A percentile compares a stretch with the other conserved stretches of the same genome.
phyloP scores from a whole-genome alignment of 2,797 vertebrate species.

The Scomberomorus guttatus region DNA sequence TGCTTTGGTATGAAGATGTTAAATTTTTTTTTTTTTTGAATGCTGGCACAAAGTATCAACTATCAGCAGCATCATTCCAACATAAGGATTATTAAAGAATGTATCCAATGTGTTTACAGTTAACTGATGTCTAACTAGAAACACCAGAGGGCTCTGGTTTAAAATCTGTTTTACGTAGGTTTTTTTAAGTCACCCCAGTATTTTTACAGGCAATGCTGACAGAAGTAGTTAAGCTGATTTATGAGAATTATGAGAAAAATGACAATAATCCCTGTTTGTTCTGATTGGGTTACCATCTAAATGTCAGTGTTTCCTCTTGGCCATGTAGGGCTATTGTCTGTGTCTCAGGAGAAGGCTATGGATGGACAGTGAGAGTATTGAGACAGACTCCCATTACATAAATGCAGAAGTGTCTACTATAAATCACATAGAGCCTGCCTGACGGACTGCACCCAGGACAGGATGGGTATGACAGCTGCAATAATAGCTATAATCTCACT shows the following conservation, averaged over 20 bases:
- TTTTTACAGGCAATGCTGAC: background rate
- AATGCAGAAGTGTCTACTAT: slow-evolving; percentile 35
- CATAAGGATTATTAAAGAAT: too few relatives aligned
- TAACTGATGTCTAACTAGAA: background rate
- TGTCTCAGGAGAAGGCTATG: slow-evolving; percentile 29
- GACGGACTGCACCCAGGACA: slow-evolving; percentile 9
- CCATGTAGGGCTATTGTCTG: slow-evolving; percentile 64
- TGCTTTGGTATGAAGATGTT: too few relatives aligned
- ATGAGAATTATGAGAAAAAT: slow-evolving; percentile 17
- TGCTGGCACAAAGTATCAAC: too few relatives aligned
- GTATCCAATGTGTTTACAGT: background rate
- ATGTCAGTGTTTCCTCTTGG: slow-evolving; percentile 58
- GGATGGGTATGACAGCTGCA: background rate
- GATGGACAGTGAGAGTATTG: slow-evolving; percentile 4
- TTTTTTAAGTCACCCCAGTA: slow-evolving; percentile 16
- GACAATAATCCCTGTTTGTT: slow-evolving; percentile 41
- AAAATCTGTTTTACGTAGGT: background rate
- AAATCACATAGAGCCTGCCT: slow-evolving; percentile 38
- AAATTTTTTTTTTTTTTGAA: too few relatives aligned
- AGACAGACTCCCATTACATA: slow-evolving; percentile 54
- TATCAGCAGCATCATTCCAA: too few relatives aligned
- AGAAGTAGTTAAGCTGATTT: slow-evolving; percentile 21
- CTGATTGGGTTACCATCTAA: slow-evolving; percentile 69
- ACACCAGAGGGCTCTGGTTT: background rate
- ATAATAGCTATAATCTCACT: background rate